These are phyloP conservation scores for Pediacus dermestoides DNA, from an alignment of 2,888 invertebrate species.

Conservation along the genomic window DNA sequence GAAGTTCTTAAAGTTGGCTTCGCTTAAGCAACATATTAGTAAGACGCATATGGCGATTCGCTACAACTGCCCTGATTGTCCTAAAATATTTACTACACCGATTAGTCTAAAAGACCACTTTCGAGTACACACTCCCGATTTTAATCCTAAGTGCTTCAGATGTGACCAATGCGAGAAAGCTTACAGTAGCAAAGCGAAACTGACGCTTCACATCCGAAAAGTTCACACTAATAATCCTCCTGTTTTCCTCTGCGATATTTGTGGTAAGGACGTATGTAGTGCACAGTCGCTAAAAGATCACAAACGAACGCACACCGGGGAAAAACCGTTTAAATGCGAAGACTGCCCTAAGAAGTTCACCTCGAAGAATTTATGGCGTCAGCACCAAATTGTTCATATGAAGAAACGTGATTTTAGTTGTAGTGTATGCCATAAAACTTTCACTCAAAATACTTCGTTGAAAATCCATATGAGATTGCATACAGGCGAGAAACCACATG, in stretches of 20 bases:
- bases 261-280: constrained; percentile 29
- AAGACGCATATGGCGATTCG: not conserved
- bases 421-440: constrained; percentile 55
- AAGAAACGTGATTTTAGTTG: constrained; percentile 57
- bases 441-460: constrained; percentile 45
- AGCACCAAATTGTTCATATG: constrained; percentile 57
- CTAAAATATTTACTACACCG: not conserved
- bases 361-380: constrained; percentile 50
- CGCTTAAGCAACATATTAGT: no score
- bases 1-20: no score
- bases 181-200: constrained; percentile 18
- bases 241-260: constrained; percentile 20
- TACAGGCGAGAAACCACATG: constrained; percentile 19
- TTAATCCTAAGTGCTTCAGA: constrained; percentile 26
- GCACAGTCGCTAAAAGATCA: constrained; percentile 33
- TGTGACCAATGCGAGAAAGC: constrained; percentile 41
- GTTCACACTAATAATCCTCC: constrained; percentile 14
- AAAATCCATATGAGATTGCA: constrained; percentile 19
- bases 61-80: constrained; percentile 7
- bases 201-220: constrained; percentile 14
- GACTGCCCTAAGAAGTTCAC: constrained; percentile 45
- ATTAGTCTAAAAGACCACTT: constrained; percentile 5
- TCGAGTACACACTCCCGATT: constrained; percentile 5
- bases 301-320: constrained; percentile 18
- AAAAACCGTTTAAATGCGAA: constrained; percentile 28